Percentiles rank a stretch among this genome's conserved stretches.
Conservation (phyloP, 2,888 invertebrate genomes). For the Glomeris marginata region DNA sequence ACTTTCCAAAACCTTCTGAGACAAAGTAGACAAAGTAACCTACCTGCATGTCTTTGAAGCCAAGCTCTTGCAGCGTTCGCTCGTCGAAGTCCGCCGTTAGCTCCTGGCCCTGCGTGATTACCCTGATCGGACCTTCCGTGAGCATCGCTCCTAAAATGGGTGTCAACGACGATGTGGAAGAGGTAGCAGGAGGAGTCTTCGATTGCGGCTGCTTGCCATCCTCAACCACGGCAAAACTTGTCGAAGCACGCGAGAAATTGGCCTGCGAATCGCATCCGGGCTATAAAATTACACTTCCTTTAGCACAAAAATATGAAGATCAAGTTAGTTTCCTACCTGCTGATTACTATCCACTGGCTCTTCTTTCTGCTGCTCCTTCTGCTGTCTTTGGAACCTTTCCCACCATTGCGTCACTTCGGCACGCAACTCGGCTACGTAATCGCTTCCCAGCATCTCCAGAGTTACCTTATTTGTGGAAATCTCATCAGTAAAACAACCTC, state of each 20-base stretch:
- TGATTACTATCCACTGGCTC: neutral
- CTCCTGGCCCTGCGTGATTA: conserved; percentile 82
- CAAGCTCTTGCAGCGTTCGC: conserved; percentile 74
- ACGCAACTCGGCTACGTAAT: conserved; percentile 76
- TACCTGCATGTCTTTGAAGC: conserved; percentile 85
- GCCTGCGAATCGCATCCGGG: neutral
- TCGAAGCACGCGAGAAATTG: too few species aligned
- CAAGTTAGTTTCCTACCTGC: neutral
- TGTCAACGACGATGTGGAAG: conserved; percentile 19
- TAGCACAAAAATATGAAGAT: too few species aligned
- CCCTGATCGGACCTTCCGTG: conserved; percentile 70
- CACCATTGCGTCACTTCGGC: conserved; percentile 95
- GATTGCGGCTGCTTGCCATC: neutral
- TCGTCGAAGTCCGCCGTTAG: conserved; percentile 84
- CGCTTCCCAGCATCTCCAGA: conserved; percentile 64
- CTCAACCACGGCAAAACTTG: too few species aligned
- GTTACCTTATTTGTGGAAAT: conserved; percentile 36
- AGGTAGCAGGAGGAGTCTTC: neutral
- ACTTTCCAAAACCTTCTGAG: neutral
- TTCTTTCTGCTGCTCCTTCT: conserved; percentile 4
- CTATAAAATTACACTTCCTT: too few species aligned
- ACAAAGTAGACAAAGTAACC: neutral
- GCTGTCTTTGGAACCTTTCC: conserved; percentile 39
- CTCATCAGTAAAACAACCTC: conserved; percentile 1
- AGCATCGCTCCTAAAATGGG: conserved; percentile 51